Percentiles rank a stretch among this genome's conserved stretches.
phyloP scores from a whole-genome alignment of 2,113 vertebrate species.

The Lipotes vexillifer region DNA sequence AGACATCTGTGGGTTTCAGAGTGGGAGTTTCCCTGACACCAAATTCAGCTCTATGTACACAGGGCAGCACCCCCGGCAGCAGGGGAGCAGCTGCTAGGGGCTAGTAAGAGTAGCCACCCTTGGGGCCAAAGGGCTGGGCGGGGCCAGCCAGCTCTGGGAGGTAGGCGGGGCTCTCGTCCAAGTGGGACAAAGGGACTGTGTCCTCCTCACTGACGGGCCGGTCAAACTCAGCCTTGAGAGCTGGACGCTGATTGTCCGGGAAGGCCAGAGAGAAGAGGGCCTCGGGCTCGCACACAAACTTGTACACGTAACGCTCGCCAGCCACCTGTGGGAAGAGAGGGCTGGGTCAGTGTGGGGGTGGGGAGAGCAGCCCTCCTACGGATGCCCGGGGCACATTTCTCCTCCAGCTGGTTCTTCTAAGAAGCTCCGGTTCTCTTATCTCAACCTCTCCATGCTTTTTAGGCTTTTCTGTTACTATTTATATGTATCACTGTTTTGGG shows the following conservation, averaged over 20 bases:
- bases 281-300: constrained; percentile 97
- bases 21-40: constrained; percentile 18
- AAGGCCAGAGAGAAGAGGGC: constrained; percentile 96
- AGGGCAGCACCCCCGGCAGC: constrained; percentile 50
- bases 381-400: background rate
- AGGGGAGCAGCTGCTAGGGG: constrained; percentile 57
- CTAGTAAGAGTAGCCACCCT: constrained; percentile 93
- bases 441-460: background rate
- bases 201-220: constrained; percentile 94
- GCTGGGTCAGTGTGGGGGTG: background rate
- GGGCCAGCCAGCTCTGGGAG: constrained; percentile 85
- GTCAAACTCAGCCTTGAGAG: constrained; percentile 90
- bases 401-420: background rate
- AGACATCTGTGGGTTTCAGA: constrained; percentile 12
- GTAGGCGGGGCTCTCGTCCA: constrained; percentile 88
- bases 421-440: background rate
- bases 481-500: background rate
- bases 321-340: constrained; percentile 85
- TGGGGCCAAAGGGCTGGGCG: constrained; percentile 87
- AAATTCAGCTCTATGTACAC: constrained; percentile 82
- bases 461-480: background rate
- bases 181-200: constrained; percentile 94
- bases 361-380: background rate
- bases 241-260: constrained; percentile 92
- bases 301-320: constrained; percentile 98